phyloP scores from a whole-genome alignment of 2,797 vertebrate genomes.

The Etheostoma perlongum region DNA sequence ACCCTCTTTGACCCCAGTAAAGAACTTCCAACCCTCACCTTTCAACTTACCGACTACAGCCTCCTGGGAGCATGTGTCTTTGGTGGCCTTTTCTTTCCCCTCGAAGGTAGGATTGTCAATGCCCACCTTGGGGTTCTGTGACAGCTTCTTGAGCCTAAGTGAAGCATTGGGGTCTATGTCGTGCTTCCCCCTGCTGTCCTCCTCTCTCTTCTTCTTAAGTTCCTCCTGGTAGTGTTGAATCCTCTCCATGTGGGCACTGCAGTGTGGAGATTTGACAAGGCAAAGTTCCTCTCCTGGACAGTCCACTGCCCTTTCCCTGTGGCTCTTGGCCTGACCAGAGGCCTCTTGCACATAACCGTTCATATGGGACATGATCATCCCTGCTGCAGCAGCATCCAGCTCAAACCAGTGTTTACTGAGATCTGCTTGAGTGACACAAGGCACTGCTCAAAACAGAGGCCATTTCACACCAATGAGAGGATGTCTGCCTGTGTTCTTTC shows the following conservation, averaged over 20 bases:
- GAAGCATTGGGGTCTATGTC: slow-evolving; percentile 92
- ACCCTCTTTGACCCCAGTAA: slow-evolving; percentile 12
- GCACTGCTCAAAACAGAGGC: slow-evolving; percentile 50
- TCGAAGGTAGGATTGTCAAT: slow-evolving; percentile 97
- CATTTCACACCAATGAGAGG: slow-evolving; percentile 49
- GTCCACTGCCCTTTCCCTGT: slow-evolving; percentile 93
- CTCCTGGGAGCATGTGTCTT: slow-evolving; percentile 50
- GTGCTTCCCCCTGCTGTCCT: slow-evolving; percentile 88
- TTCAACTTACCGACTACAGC: slow-evolving; percentile 71
- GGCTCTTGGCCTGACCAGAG: slow-evolving; percentile 83
- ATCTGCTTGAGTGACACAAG: slow-evolving; percentile 42
- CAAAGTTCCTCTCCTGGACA: slow-evolving; percentile 87
- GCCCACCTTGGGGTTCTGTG: slow-evolving; percentile 93
- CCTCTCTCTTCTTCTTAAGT: slow-evolving; percentile 90
- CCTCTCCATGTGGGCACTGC: slow-evolving; percentile 89
- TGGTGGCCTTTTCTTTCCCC: slow-evolving; percentile 76
- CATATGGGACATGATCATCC: slow-evolving; percentile 94
- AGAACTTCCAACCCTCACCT: neutral
- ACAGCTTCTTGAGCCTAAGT: slow-evolving; percentile 92
- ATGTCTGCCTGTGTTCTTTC: slow-evolving; percentile 18
- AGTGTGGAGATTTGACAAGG: slow-evolving; percentile 83
- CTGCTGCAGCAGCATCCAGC: slow-evolving; percentile 47
- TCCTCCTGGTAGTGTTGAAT: slow-evolving; percentile 95
- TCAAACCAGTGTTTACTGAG: slow-evolving; percentile 56
- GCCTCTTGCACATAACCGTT: slow-evolving; percentile 91